Evolutionary conservation across 2,888 invertebrate species (phyloP).

Genomic region (Asteroscopus sphinx): DNA sequence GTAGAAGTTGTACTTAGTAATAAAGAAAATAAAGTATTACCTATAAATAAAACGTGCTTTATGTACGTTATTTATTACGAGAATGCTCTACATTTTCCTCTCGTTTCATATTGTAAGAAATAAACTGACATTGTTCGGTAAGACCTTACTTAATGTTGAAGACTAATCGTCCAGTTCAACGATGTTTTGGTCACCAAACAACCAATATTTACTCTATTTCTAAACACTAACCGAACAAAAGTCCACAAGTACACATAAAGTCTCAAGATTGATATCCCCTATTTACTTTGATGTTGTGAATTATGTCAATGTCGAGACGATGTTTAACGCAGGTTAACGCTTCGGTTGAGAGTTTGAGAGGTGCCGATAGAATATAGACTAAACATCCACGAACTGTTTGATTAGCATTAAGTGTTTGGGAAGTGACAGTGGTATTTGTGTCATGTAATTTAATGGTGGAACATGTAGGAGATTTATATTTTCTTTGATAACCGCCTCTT

Average conservation of each 20-base stretch:
- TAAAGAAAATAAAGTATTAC: too few relatives aligned
- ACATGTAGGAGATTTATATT: constrained; percentile 2
- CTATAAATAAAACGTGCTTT: too few relatives aligned
- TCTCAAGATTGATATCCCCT: constrained; percentile 28
- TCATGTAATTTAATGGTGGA: constrained; percentile 29
- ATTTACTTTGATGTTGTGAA: constrained; percentile 44
- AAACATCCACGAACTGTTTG: constrained; percentile 28
- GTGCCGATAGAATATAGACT: constrained; percentile 38
- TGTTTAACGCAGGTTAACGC: constrained; percentile 27
- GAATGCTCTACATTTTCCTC: background rate
- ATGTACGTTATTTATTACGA: too few relatives aligned
- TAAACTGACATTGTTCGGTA: background rate
- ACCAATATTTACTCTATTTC: constrained; percentile 21
- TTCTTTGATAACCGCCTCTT: background rate
- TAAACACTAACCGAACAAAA: constrained; percentile 35
- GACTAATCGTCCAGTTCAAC: background rate
- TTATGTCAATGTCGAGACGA: constrained; percentile 50
- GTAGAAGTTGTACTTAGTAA: too few relatives aligned
- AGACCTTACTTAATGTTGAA: background rate
- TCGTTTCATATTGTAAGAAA: constrained; percentile 7
- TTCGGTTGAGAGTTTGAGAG: constrained; percentile 19
- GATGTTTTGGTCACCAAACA: constrained; percentile 25
- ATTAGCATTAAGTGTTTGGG: constrained; percentile 11
- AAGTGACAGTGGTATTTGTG: constrained; percentile 22
- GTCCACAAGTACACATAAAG: constrained; percentile 20